Percentiles rank a stretch among this genome's conserved stretches.
These are phyloP conservation scores for Congeria kusceri DNA, from an alignment of 2,888 invertebrate genomes.

Conservation along the genomic window DNA sequence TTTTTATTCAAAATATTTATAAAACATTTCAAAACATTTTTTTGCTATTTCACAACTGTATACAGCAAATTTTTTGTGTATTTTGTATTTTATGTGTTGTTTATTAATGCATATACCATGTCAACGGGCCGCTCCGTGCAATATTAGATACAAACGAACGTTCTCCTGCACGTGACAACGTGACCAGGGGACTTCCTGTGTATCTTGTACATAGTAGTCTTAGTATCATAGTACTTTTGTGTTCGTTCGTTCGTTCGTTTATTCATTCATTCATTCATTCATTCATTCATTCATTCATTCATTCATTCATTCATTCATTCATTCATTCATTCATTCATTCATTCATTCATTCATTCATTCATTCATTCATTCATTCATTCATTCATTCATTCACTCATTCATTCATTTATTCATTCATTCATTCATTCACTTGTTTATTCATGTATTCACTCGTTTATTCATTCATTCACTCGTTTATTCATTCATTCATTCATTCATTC, in stretches of 20 bases:
- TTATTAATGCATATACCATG: neutral
- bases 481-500: too few species aligned
- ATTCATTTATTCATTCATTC: neutral
- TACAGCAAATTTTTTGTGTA: neutral
- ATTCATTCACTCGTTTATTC: neutral
- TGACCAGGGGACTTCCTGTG: slow-evolving; percentile 5
- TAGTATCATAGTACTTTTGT: neutral
- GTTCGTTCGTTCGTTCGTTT: too few species aligned
- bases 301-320: slow-evolving; percentile 8
- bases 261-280: too few species aligned
- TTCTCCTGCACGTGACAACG: neutral
- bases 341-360: slow-evolving; percentile 5
- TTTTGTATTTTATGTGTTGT: slow-evolving; percentile 6
- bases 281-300: neutral
- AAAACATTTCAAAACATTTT: too few species aligned
- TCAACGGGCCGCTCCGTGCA: slow-evolving; percentile 62
- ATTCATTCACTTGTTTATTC: neutral
- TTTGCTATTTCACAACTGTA: too few species aligned
- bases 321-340: slow-evolving; percentile 6
- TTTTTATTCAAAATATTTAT: too few species aligned
- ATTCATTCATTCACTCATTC: neutral
- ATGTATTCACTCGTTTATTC: neutral
- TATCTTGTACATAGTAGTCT: slow-evolving; percentile 26
- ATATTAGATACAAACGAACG: slow-evolving; percentile 34
- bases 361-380: neutral